phyloP scores from a whole-genome alignment of 2,888 invertebrate genomes.

The Drosophila algonquin region DNA sequence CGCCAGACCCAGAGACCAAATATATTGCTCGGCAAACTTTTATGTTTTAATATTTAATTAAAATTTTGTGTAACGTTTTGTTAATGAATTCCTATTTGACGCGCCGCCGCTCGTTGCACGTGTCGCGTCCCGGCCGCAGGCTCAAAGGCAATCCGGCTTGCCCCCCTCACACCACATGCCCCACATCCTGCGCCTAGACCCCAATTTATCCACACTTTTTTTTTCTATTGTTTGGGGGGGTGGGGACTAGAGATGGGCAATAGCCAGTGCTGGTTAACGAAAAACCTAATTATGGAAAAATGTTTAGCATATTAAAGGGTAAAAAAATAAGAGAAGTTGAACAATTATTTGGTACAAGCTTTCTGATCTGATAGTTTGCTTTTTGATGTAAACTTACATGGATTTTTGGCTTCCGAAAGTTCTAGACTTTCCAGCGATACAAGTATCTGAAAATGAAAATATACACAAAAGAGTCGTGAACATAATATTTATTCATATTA shows the following conservation, averaged over 20 bases:
- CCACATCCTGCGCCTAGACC: constrained; percentile 27
- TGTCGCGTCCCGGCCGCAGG: constrained; percentile 64
- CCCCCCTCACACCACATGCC: neutral
- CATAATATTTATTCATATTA: neutral
- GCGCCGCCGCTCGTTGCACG: constrained; percentile 61
- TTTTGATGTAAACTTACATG: neutral
- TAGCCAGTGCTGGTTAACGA: neutral
- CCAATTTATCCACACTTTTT: neutral
- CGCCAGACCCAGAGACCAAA: constrained; percentile 43
- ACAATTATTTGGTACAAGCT: no score
- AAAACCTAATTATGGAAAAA: neutral
- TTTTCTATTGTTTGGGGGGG: neutral
- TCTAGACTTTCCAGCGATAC: neutral
- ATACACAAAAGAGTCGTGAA: neutral
- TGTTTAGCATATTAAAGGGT: neutral
- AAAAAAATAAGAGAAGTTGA: neutral
- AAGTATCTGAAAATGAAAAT: neutral
- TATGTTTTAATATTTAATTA: constrained; percentile 78
- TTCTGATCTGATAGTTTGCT: neutral
- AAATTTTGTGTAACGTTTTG: constrained; percentile 78
- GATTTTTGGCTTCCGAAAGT: neutral
- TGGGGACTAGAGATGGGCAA: neutral
- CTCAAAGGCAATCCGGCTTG: constrained; percentile 15
- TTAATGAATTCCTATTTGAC: constrained; percentile 77
- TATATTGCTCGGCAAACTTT: constrained; percentile 65